Evolutionary conservation across 2,888 invertebrate genomes (phyloP).

Genomic region (Thymelicus acteon): DNA sequence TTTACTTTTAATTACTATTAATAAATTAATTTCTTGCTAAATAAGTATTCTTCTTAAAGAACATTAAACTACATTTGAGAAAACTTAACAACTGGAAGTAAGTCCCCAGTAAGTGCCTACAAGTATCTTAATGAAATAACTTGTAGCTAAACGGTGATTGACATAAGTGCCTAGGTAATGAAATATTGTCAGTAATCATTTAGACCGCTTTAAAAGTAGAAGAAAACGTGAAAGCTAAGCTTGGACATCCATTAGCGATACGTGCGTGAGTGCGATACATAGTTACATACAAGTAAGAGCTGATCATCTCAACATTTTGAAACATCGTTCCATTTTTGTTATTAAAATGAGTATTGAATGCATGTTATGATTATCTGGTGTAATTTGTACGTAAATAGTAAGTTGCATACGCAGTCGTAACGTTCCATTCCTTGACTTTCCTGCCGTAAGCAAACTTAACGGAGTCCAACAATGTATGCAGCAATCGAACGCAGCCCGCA

Average conservation of each 20-base stretch:
- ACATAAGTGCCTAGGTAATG: slow-evolving; percentile 9
- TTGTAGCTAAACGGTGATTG: neutral
- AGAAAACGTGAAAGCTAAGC: slow-evolving; percentile 53
- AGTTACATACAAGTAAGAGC: slow-evolving; percentile 45
- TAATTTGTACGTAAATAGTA: slow-evolving; percentile 20
- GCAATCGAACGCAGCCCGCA: slow-evolving; percentile 58
- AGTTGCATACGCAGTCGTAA: slow-evolving; percentile 9
- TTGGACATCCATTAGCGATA: slow-evolving; percentile 34
- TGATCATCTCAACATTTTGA: slow-evolving; percentile 54
- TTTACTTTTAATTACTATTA: too few relatives aligned
- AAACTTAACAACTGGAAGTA: neutral
- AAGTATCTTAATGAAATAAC: neutral
- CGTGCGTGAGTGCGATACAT: slow-evolving; percentile 51
- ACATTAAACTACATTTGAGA: neutral
- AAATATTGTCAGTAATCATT: slow-evolving; percentile 19
- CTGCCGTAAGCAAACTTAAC: slow-evolving; percentile 49
- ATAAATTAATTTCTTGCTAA: too few relatives aligned
- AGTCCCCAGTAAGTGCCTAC: neutral
- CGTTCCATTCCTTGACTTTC: slow-evolving; percentile 25
- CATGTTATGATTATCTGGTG: slow-evolving; percentile 13
- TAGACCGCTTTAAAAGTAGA: slow-evolving; percentile 41
- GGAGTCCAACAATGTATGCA: slow-evolving; percentile 53
- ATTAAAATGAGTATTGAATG: slow-evolving; percentile 34
- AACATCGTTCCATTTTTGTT: slow-evolving; percentile 42
- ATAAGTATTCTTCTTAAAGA: too few relatives aligned